Conservation (phyloP, 2,113 vertebrate genomes). For the Bos taurus region DNA sequence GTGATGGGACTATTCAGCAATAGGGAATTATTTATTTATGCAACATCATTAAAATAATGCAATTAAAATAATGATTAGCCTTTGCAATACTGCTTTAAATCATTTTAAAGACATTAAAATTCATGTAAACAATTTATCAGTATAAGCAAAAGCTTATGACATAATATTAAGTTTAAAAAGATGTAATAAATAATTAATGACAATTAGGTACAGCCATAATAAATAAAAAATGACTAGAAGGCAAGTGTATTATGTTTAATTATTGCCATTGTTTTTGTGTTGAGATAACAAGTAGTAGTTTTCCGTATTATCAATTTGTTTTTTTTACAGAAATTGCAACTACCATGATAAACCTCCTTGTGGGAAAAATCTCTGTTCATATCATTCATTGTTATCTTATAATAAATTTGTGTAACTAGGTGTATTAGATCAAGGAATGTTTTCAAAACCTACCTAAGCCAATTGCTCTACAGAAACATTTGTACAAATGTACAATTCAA, state of each 20-base stretch:
- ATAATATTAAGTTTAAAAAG: background rate
- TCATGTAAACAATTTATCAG: background rate
- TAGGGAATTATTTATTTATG: background rate
- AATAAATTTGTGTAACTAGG: background rate
- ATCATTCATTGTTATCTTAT: background rate
- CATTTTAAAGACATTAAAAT: background rate
- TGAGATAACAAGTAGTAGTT: background rate
- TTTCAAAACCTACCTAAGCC: background rate
- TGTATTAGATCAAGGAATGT: background rate
- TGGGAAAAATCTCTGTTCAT: background rate
- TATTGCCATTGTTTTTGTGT: background rate
- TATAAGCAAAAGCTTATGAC: background rate
- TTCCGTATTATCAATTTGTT: background rate
- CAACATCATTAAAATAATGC: background rate
- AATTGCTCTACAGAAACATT: background rate
- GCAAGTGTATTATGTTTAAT: background rate
- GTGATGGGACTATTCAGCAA: background rate
- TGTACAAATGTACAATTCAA: background rate
- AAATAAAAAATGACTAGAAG: background rate
- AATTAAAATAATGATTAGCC: background rate
- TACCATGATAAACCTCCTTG: background rate
- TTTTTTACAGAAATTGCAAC: slow-evolving; percentile 4
- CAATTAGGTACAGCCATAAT: background rate
- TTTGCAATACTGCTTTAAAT: background rate
- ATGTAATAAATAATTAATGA: background rate